Base-by-base conservation (phyloP, 2,113 vertebrate genomes). In the Galbula dea region DNA sequence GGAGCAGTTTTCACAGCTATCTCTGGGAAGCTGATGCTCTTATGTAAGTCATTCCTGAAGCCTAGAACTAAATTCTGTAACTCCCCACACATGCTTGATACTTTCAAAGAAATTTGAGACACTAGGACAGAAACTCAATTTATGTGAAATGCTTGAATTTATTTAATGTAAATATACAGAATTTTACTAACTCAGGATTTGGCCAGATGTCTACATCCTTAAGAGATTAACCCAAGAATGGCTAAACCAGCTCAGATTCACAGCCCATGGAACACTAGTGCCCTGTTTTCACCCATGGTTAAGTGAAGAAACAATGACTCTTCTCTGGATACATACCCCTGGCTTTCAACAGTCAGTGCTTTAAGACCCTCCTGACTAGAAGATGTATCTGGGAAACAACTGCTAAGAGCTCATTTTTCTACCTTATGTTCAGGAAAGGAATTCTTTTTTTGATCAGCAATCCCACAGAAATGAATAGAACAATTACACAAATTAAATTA, bases 1-100 rank as follows among this genome's bases (percentile, higher is more conserved):
- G 66, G 46, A 88, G 54, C 57, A 73, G 55, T 91, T 91, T 94
- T 86, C 63, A 89, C 89, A 94, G 51, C 85, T 91, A 67, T 85
- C 82, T 83, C 72, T 86, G 55, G 32, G 46, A 88, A 86, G 41
- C 6, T 57, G 87, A 84, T 71, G 46, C 14, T 61, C 30, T 82
- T 62, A 89, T 15, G 2, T 10, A 83, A 83, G 55, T 71, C 4
- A 46, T 76, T 87, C 32, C 21, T 71, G 34, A 83, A 76, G 62
- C 75, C 26, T 24, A 61, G 39, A 76, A 79, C 39, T 82, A 72
- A 71, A 88, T 80, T 85, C 74, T 57, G 1, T 65, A 83, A 87
- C 26, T 26, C n/a, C 18, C 52, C 82, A 58, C 27, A 72, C 2
- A 10, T 30, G 51, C 41, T 29, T 83, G 37, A 51, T 68, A 68